Evolutionary conservation across 2,113 vertebrate species (phyloP).

Genomic region (Ivindomyrus marchei): DNA sequence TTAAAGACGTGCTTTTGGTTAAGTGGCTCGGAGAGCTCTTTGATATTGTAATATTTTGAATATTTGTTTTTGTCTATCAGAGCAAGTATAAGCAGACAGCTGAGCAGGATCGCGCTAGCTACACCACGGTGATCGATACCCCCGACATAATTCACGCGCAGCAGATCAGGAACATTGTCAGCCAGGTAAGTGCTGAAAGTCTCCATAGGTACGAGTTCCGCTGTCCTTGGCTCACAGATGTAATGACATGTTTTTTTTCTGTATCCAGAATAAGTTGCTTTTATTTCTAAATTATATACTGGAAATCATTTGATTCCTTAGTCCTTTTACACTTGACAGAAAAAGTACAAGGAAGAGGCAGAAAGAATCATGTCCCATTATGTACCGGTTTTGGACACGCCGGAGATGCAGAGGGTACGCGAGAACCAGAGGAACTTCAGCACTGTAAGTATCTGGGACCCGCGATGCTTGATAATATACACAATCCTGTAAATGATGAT

Average conservation of each 20-base stretch:
- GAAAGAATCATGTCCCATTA: constrained; percentile 89
- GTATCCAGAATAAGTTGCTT: background rate
- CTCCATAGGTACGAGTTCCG: background rate
- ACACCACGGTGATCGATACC: constrained; percentile 90
- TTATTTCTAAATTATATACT: background rate
- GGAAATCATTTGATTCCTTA: background rate
- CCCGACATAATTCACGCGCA: constrained; percentile 97
- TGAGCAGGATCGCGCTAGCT: constrained; percentile 87
- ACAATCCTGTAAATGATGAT: background rate
- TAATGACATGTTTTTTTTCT: background rate
- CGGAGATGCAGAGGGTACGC: constrained; percentile 91
- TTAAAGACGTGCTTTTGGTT: background rate
- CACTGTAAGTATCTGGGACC: constrained; percentile 65
- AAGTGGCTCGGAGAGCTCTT: background rate
- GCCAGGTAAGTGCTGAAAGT: constrained; percentile 70
- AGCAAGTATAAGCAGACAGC: constrained; percentile 90
- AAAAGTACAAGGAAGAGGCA: constrained; percentile 96
- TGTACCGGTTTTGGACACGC: constrained; percentile 84
- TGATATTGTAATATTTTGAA: background rate
- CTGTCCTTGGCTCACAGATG: background rate
- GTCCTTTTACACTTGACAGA: constrained; percentile 57
- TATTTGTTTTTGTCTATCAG: constrained; percentile 47
- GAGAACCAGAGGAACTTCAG: constrained; percentile 98
- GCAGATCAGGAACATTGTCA: constrained; percentile 89
- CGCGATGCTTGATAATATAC: background rate